Evolutionary conservation across 2,113 vertebrate genomes (phyloP), one percentile per base, ranked within the genome.

Genomic region (Anser brachyrhynchus): DNA sequence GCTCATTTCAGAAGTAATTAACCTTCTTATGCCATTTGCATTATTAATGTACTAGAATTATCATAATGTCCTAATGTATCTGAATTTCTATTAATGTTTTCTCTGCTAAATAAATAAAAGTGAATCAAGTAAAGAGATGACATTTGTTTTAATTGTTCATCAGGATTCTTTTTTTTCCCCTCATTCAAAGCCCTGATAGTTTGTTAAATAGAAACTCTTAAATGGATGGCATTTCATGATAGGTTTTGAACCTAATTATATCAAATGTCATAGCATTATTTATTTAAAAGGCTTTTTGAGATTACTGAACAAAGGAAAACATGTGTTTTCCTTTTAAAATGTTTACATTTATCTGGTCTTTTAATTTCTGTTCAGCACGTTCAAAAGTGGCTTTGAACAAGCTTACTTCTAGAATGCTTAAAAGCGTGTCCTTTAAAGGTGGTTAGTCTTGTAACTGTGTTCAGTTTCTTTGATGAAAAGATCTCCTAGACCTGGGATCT

Each of bases 1-100:
- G 79, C 94, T 97, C 95, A 89, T 93, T 97, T 97, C 88, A 93
- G 84, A 97, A 93, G 85, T 97, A 97, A 98, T 98, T 98, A 98
- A 98, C 97, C 97, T 97, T 92, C 84, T 84, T 95, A 87, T 87
- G 87, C 84, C 94, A 96, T 96, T 96, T 98, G 88, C 89, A 97
- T 97, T 97, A 97, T 97, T 97, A 97, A 97, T 97, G 93, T 93
- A 95, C 92, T 83, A 84, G 75, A 84, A 94, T 96, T 97, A 97
- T 96, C 90, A 96, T 92, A 93, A 85, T 94, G 74, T 95, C 83
- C 76, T 95, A 97, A 97, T 93, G 93, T 92, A 94, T 86, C 93
- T 97, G 80, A 86, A 93, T 95, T 97, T 95, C 92, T 97, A 96
- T 95, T 97, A 96, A 96, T 93, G 91, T 96, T 97, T 97, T 95